Evolutionary conservation across 92 coral and sea anemone genomes (phyloP).

Genomic region (Porites rus): DNA sequence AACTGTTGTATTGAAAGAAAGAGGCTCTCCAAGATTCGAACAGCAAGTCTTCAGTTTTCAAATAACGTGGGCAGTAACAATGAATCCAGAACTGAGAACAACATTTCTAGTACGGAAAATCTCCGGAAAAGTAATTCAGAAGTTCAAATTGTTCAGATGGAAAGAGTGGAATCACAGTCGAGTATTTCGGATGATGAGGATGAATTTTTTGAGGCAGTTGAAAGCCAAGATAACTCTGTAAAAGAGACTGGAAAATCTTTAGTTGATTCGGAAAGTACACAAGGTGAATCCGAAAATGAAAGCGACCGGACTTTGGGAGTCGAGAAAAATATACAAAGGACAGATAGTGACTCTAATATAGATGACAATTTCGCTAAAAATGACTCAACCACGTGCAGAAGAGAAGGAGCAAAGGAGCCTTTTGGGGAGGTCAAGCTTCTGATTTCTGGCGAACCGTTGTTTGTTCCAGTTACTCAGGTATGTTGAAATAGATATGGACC

Average conservation of each 20-base stretch:
- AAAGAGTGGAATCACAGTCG: slow-evolving; percentile 48
- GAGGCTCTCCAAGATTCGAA: slow-evolving; percentile 66
- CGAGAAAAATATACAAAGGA: slow-evolving; percentile 17
- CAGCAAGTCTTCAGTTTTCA: slow-evolving; percentile 36
- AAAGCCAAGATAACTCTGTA: slow-evolving; percentile 73
- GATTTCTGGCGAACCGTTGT: slow-evolving; percentile 83
- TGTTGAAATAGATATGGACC: not conserved
- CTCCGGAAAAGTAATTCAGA: slow-evolving; percentile 5
- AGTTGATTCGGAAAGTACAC: slow-evolving; percentile 6
- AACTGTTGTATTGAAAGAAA: slow-evolving; percentile 97
- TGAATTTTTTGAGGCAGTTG: slow-evolving; percentile 96
- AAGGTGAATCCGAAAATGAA: slow-evolving; percentile 54
- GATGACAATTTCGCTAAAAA: not conserved
- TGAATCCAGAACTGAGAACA: slow-evolving; percentile 14
- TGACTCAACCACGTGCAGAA: not conserved
- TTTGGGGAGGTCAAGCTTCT: slow-evolving; percentile 88
- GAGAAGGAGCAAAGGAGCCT: slow-evolving; percentile 87
- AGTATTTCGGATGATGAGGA: slow-evolving; percentile 76
- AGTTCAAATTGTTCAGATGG: slow-evolving; percentile 5
- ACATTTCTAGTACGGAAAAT: slow-evolving; percentile 4
- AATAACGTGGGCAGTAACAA: slow-evolving; percentile 8
- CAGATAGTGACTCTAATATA: slow-evolving; percentile 24
- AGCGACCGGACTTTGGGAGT: slow-evolving; percentile 13
- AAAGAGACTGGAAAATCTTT: slow-evolving; percentile 24
- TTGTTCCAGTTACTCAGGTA: slow-evolving; percentile 96